A percentile compares a stretch with the other conserved stretches of the same genome.
Conservation (phyloP, 2,888 invertebrate species). For the Drosophila mimica region DNA sequence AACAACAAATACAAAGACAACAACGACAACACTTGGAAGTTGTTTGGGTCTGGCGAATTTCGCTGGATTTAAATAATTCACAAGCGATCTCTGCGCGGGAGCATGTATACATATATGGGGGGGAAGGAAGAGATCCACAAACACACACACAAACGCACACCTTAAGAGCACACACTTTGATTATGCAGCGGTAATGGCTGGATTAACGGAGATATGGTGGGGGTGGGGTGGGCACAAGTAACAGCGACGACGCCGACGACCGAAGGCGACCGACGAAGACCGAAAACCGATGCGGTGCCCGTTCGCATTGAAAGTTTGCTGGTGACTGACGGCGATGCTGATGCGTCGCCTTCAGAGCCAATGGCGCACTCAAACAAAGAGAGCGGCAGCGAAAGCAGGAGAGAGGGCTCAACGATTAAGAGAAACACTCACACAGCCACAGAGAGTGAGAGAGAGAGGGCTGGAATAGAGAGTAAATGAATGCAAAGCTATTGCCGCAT, state of each 20-base stretch:
- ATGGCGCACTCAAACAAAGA: slow-evolving; percentile 32
- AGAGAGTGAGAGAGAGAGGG: slow-evolving; percentile 2
- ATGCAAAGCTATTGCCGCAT: slow-evolving; percentile 40
- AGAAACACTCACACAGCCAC: not conserved
- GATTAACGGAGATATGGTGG: not conserved
- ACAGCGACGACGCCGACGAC: slow-evolving; percentile 17
- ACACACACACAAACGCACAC: slow-evolving; percentile 23
- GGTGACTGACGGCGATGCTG: slow-evolving; percentile 54
- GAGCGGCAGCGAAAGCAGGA: slow-evolving; percentile 20
- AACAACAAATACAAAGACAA: slow-evolving; percentile 1
- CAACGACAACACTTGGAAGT: slow-evolving; percentile 5
- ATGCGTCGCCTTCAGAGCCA: slow-evolving; percentile 27
- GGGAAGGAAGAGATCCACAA: not conserved
- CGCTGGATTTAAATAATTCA: slow-evolving; percentile 51
- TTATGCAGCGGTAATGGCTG: slow-evolving; percentile 22
- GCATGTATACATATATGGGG: not conserved
- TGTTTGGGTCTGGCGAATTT: slow-evolving; percentile 50
- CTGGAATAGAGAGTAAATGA: slow-evolving; percentile 15
- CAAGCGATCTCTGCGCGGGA: slow-evolving; percentile 36
- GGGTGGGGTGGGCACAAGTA: not conserved
- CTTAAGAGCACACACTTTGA: slow-evolving; percentile 39
- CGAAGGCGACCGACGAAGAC: slow-evolving; percentile 30
- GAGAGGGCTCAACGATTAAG: not conserved
- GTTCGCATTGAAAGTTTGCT: slow-evolving; percentile 72
- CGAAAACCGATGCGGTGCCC: slow-evolving; percentile 33